These are phyloP conservation scores for Tachysurus fulvidraco DNA, from an alignment of 2,113 vertebrate species.

Conservation along the genomic window DNA sequence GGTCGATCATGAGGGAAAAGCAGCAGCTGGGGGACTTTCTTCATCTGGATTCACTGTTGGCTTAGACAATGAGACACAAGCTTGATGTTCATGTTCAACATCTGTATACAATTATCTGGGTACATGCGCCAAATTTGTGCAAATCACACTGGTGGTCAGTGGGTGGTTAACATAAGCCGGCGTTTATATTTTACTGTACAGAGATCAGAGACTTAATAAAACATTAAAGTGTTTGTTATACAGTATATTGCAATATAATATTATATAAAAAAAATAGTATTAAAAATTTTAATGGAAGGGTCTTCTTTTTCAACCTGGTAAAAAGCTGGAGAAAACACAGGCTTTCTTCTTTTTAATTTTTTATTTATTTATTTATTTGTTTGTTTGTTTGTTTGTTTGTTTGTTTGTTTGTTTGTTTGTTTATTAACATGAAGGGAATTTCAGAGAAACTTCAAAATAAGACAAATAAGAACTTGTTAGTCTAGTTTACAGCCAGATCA, in stretches of 20 bases:
- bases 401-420: too few relatives aligned
- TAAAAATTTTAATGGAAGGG: background rate
- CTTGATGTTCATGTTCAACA: conserved; percentile 29
- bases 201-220: background rate
- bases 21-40: background rate
- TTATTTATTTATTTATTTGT: too few relatives aligned
- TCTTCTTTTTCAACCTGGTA: background rate
- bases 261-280: background rate
- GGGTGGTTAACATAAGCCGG: conserved; percentile 4
- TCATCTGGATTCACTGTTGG: conserved; percentile 44
- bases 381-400: too few relatives aligned
- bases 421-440: background rate
- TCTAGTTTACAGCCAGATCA: background rate
- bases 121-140: conserved; percentile 23
- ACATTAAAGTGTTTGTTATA: background rate
- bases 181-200: background rate
- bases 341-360: background rate
- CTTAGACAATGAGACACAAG: conserved; percentile 41
- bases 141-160: conserved; percentile 16
- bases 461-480: background rate
- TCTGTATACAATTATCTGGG: conserved; percentile 28
- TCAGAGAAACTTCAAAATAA: background rate
- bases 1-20: background rate
- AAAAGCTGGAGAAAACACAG: background rate
- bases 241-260: background rate